Conservation (phyloP, 1,140 invertebrate genomes). For the Cotesia glomerata region DNA sequence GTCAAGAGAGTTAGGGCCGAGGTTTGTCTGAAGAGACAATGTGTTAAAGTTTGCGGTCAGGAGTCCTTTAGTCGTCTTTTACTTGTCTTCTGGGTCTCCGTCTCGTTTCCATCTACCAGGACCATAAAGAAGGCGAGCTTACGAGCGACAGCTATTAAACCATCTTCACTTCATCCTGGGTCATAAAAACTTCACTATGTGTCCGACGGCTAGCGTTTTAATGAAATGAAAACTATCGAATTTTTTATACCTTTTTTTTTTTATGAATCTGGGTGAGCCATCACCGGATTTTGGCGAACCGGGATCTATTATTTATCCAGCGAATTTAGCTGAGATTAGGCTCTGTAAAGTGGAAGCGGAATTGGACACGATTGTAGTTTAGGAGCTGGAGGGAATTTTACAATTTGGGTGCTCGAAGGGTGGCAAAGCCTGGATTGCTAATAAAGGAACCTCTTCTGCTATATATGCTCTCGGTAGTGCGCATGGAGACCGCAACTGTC, state of each 20-base stretch:
- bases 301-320: neutral
- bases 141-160: slow-evolving; percentile 50
- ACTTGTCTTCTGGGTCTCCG: slow-evolving; percentile 51
- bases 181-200: neutral
- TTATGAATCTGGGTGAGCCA: too few relatives aligned
- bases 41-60: slow-evolving; percentile 15
- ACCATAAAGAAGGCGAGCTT: slow-evolving; percentile 63
- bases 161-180: slow-evolving; percentile 3
- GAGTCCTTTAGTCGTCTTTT: slow-evolving; percentile 33
- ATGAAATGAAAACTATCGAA: neutral
- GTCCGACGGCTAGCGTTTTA: slow-evolving; percentile 1
- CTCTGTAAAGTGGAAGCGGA: neutral
- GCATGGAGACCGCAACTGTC: slow-evolving; percentile 52
- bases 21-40: slow-evolving; percentile 15
- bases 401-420: slow-evolving; percentile 14
- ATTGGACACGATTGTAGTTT: neutral
- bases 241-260: too few relatives aligned
- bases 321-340: neutral
- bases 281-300: too few relatives aligned
- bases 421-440: slow-evolving; percentile 39
- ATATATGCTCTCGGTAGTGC: slow-evolving; percentile 26
- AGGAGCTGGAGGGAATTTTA: neutral
- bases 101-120: slow-evolving; percentile 49
- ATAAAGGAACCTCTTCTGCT: slow-evolving; percentile 50
- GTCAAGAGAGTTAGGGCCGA: neutral